Evolutionary conservation across 2,888 invertebrate genomes (phyloP), one percentile per base, ranked within the genome.

Genomic region (Phorcus lineatus): DNA sequence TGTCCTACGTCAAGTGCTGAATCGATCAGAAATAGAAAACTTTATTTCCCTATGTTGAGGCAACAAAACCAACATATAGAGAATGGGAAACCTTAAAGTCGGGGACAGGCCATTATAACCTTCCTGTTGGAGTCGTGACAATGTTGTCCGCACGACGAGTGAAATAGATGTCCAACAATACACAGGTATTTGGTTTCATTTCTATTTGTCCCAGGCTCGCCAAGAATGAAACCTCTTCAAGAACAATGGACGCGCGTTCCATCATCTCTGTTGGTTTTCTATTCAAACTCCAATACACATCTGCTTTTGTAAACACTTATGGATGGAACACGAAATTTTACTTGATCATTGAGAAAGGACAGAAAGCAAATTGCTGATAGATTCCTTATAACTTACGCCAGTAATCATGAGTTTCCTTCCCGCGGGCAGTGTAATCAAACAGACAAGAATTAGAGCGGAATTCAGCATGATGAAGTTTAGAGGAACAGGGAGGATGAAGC

Each of bases 1-100:
- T 79, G 66, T 74, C 53, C 74, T 17, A 55, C 40, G 55, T 79
- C 74, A 74, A 55, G 79, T 54, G 74, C 54, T 54, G 79, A 47
- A 79, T 79, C 74, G 79, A 79, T 79, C 79, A 79, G 79, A 79
- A 79, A 79, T 74, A 74, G 74, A 74, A 79, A 79, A 79, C 79
- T 57, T 47, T 57, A 70, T 79, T 79, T 74, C 79, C 79, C 79
- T 57, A 19, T 57, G 54, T 52, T 28, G 16, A n/a, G 31, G 19
- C 36, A 55, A 40, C 47, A 57, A 74, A 79, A 54, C 74, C 74
- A 79, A 74, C 74, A 74, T n/a, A 24, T 55, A 54, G 74, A 74
- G 74, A 79, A 79, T 57, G 55, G n/a, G 79, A 79, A 79, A 47
- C 79, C 79, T 24, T 79, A 79, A 24, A 79, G 54, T 52, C 55